Percentiles rank a stretch among this genome's conserved stretches.
Conservation (phyloP, 2,888 invertebrate genomes). For the Campopleginae sp. region DNA sequence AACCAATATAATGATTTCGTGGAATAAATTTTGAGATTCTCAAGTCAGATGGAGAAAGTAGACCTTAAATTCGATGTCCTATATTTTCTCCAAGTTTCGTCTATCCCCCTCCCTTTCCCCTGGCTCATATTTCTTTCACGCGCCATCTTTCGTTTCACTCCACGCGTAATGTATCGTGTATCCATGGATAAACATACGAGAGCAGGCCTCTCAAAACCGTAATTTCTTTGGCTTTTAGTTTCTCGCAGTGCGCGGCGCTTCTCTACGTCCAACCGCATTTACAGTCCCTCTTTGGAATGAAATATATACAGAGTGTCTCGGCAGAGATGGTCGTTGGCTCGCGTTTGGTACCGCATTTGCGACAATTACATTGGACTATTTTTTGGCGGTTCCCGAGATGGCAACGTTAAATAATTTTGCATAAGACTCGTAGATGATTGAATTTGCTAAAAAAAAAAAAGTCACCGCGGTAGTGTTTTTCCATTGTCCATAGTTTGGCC, state of each 20-base stretch:
- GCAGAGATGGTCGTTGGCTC: neutral
- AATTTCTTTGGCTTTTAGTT: conserved; percentile 13
- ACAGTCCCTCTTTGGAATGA: neutral
- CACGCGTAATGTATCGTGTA: conserved; percentile 54
- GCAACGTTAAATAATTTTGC: neutral
- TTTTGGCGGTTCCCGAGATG: neutral
- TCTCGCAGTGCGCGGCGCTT: conserved; percentile 4
- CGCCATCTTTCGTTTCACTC: neutral
- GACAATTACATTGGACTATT: neutral
- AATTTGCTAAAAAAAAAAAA: neutral
- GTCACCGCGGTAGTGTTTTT: neutral
- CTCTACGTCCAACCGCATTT: conserved; percentile 13
- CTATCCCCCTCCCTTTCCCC: conserved; percentile 5
- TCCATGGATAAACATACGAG: conserved; percentile 57
- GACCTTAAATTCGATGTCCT: conserved; percentile 22
- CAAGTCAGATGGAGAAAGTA: conserved; percentile 57
- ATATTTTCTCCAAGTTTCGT: conserved; percentile 45
- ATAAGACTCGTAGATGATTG: neutral
- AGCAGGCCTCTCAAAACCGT: conserved; percentile 31
- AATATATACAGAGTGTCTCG: neutral
- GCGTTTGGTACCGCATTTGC: neutral
- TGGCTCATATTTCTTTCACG: conserved; percentile 40
- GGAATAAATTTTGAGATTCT: conserved; percentile 61
- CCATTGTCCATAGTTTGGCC: neutral
- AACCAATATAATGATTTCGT: conserved; percentile 70